phyloP scores from a whole-genome alignment of 1,140 invertebrate genomes.

The Pogonognathellus flavescens region DNA sequence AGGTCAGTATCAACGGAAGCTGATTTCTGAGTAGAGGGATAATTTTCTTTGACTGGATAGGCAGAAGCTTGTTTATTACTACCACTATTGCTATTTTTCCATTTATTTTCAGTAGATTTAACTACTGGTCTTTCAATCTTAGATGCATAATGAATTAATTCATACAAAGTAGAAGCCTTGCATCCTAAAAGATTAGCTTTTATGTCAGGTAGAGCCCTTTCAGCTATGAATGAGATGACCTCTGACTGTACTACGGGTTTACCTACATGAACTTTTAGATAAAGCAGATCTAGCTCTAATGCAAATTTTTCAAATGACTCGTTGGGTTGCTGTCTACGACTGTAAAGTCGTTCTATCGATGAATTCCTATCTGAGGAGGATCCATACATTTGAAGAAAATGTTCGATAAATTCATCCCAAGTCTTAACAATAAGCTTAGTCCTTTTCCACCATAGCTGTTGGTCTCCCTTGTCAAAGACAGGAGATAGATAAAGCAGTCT shows the following conservation, averaged over 20 bases:
- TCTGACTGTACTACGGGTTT: not conserved
- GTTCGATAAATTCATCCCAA: not conserved
- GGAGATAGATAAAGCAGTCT: not conserved
- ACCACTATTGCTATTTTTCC: not conserved
- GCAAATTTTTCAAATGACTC: conserved; percentile 9
- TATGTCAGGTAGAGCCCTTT: not conserved
- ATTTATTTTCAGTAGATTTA: not conserved
- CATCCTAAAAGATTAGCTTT: not conserved
- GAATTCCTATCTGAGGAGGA: not conserved
- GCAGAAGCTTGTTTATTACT: no score
- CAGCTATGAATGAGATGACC: not conserved
- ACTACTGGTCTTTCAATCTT: not conserved
- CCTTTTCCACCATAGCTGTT: not conserved
- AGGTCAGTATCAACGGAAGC: not conserved
- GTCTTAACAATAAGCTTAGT: not conserved
- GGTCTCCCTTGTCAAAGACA: not conserved
- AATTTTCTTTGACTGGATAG: not conserved
- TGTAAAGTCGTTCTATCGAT: not conserved
- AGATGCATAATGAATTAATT: not conserved
- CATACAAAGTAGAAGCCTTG: not conserved
- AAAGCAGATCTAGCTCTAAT: not conserved
- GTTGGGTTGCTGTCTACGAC: not conserved
- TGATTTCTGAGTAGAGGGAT: not conserved
- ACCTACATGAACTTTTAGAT: not conserved
- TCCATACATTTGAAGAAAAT: not conserved